These are phyloP conservation scores for Acheta domesticus DNA, from an alignment of 2,888 invertebrate species.

Conservation along the genomic window DNA sequence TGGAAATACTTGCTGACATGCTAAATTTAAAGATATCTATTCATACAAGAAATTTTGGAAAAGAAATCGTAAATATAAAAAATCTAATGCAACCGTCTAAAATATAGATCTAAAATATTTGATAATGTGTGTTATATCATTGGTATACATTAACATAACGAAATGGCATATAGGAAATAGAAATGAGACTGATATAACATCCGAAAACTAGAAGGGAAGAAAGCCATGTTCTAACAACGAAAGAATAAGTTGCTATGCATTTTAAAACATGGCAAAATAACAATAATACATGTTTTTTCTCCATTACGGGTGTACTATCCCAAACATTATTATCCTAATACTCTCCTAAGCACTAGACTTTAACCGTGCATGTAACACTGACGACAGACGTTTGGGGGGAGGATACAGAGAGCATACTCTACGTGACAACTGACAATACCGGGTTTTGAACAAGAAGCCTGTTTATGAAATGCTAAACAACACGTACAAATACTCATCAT, in stretches of 20 bases:
- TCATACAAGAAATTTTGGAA: slow-evolving; percentile 18
- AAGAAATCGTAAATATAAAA: not conserved
- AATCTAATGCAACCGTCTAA: slow-evolving; percentile 5
- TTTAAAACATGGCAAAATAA: not conserved
- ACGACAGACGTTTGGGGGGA: slow-evolving; percentile 18
- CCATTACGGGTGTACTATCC: slow-evolving; percentile 18
- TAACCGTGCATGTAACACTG: slow-evolving; percentile 18
- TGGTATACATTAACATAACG: slow-evolving; percentile 8
- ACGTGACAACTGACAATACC: slow-evolving; percentile 18
- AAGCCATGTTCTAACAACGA: not conserved
- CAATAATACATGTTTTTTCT: not conserved
- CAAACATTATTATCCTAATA: slow-evolving; percentile 18
- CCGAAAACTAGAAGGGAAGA: slow-evolving; percentile 5
- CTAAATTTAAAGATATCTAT: slow-evolving; percentile 7
- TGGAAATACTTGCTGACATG: slow-evolving; percentile 9
- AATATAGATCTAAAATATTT: slow-evolving; percentile 18
- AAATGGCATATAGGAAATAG: slow-evolving; percentile 3
- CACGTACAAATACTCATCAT: slow-evolving; percentile 32
- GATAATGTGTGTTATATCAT: not conserved
- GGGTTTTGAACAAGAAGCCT: slow-evolving; percentile 18
- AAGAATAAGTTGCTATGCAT: not conserved
- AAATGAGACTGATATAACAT: not conserved
- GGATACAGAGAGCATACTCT: not conserved
- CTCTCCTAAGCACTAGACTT: slow-evolving; percentile 18
- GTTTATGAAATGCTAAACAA: slow-evolving; percentile 33